phyloP scores from a whole-genome alignment of 1,140 invertebrate species.

The Neodiprion lecontei region DNA sequence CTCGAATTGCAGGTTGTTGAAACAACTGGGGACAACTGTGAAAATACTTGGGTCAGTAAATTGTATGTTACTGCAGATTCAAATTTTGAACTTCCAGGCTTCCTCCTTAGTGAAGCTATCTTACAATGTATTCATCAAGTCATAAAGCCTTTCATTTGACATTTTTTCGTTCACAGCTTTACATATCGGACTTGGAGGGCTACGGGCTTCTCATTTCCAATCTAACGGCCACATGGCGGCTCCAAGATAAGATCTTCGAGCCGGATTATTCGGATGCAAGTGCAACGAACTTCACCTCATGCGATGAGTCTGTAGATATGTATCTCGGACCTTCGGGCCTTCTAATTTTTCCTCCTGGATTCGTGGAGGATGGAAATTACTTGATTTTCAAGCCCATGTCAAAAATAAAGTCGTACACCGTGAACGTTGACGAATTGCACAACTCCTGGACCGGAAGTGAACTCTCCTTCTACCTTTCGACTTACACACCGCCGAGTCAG shows the following conservation, averaged over 20 bases:
- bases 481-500: conserved; percentile 40
- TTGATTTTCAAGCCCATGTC: background rate
- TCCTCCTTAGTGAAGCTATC: too few species aligned
- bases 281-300: conserved; percentile 32
- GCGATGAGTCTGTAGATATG: conserved; percentile 48
- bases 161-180: conserved; percentile 36
- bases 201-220: conserved; percentile 46
- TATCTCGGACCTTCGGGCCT: conserved; percentile 51
- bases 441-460: background rate
- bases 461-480: conserved; percentile 19
- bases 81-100: too few species aligned
- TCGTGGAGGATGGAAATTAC: background rate
- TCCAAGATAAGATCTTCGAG: conserved; percentile 39
- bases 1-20: conserved; percentile 36
- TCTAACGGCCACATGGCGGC: conserved; percentile 34
- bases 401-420: background rate
- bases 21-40: conserved; percentile 28
- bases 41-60: conserved; percentile 29
- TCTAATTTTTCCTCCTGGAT: background rate
- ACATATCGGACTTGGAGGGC: conserved; percentile 52
- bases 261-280: conserved; percentile 20
- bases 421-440: background rate
- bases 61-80: conserved; percentile 20
- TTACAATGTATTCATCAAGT: too few species aligned
- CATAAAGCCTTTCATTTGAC: too few species aligned